Evolutionary conservation across 2,888 invertebrate genomes (phyloP).

Genomic region (Erebia epiphron): DNA sequence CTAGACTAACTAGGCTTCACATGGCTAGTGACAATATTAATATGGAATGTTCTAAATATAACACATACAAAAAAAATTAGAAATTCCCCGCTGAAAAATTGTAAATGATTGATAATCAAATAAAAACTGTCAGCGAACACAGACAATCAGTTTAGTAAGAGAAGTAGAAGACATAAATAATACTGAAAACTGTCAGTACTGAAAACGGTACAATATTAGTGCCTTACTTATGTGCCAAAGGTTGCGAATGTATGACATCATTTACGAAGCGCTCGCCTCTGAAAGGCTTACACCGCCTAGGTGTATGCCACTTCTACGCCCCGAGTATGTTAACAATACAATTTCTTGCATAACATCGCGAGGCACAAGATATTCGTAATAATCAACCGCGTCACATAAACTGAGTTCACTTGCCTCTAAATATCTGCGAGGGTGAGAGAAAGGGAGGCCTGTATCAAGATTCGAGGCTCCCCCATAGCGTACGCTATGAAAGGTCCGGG

Average conservation of each 20-base stretch:
- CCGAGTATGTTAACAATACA: conserved; percentile 43
- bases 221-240: background rate
- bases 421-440: conserved; percentile 74
- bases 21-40: too few species aligned
- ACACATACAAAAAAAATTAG: too few species aligned
- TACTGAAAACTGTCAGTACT: too few species aligned
- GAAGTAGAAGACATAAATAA: too few species aligned
- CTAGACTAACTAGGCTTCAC: too few species aligned
- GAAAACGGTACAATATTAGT: too few species aligned
- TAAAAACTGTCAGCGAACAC: too few species aligned
- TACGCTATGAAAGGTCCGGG: conserved; percentile 72
- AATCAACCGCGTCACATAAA: conserved; percentile 76
- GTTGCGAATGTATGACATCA: conserved; percentile 13
- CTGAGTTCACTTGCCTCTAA: conserved; percentile 76
- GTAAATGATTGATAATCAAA: too few species aligned
- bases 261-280: conserved; percentile 6
- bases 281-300: conserved; percentile 3
- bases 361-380: conserved; percentile 74
- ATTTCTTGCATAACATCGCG: conserved; percentile 46
- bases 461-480: conserved; percentile 74
- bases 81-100: too few species aligned
- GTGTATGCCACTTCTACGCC: background rate
- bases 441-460: conserved; percentile 79
- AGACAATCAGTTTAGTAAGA: too few species aligned
- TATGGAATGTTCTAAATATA: too few species aligned